A percentile compares a stretch with the other conserved stretches of the same genome.
These are phyloP conservation scores for Xylota sylvarum DNA, from an alignment of 2,888 invertebrate species.

Conservation along the genomic window DNA sequence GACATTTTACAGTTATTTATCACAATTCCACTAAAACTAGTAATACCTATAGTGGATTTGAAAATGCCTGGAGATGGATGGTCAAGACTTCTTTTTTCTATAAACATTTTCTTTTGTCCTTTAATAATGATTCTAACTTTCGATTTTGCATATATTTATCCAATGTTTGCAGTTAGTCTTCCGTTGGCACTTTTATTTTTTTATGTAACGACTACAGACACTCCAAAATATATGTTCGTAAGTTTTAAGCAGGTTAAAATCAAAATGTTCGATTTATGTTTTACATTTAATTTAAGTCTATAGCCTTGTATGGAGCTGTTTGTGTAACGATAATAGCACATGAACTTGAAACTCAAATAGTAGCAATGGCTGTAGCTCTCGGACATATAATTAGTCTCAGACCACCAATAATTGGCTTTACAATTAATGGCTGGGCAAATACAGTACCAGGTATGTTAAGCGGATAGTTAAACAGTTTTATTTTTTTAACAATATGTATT, in stretches of 20 bases:
- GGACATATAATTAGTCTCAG: slow-evolving; percentile 54
- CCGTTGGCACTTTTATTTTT: slow-evolving; percentile 17
- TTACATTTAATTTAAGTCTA: slow-evolving; percentile 1
- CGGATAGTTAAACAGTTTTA: neutral
- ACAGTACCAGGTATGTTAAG: slow-evolving; percentile 43
- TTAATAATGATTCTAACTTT: slow-evolving; percentile 5
- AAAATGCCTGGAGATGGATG: slow-evolving; percentile 56
- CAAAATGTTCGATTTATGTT: neutral
- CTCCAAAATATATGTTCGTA: slow-evolving; percentile 38
- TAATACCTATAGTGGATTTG: slow-evolving; percentile 45
- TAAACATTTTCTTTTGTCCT: slow-evolving; percentile 51
- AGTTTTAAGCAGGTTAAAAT: neutral
- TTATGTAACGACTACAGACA: slow-evolving; percentile 1
- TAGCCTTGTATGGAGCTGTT: slow-evolving; percentile 39
- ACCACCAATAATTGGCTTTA: slow-evolving; percentile 50
- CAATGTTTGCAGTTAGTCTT: neutral
- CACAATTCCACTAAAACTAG: slow-evolving; percentile 28
- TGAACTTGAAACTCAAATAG: slow-evolving; percentile 30
- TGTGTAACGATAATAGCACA: slow-evolving; percentile 33
- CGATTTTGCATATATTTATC: neutral
- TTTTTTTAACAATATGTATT: neutral
- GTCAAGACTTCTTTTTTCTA: slow-evolving; percentile 45
- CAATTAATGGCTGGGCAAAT: slow-evolving; percentile 49
- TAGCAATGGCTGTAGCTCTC: slow-evolving; percentile 21
- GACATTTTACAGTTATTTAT: slow-evolving; percentile 2